A percentile compares a stretch with the other conserved stretches of the same genome.
These are phyloP conservation scores for Montipora sp. DNA, from an alignment of 64 coral and sea anemone genomes.

Conservation along the genomic window DNA sequence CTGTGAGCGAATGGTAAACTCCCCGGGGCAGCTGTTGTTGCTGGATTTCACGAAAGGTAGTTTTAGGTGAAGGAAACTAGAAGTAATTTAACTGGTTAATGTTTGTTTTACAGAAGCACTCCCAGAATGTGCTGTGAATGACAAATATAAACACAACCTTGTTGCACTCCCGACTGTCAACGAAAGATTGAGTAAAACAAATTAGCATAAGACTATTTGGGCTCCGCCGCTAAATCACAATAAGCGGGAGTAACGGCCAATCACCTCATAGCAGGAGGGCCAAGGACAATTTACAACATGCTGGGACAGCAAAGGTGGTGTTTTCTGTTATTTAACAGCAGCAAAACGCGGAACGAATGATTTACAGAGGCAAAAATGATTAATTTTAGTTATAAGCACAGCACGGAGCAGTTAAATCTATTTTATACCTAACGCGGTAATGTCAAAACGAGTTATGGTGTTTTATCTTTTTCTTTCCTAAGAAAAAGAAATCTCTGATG, in stretches of 20 bases:
- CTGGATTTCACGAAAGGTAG: neutral
- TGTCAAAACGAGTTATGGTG: neutral
- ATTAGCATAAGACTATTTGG: constrained; percentile 14
- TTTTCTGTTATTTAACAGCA: neutral
- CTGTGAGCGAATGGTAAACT: neutral
- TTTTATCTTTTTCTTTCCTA: neutral
- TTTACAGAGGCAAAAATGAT: constrained; percentile 4
- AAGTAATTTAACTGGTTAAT: neutral
- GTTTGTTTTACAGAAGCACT: neutral
- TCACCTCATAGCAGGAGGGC: neutral
- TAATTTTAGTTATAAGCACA: neutral
- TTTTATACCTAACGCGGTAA: neutral
- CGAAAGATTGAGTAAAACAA: neutral
- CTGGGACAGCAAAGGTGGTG: constrained; percentile 21
- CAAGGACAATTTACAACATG: constrained; percentile 23
- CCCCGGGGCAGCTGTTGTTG: neutral
- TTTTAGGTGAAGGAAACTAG: neutral
- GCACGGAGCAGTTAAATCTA: neutral
- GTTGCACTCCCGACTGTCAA: neutral
- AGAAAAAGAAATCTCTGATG: no score
- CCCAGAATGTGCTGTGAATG: neutral
- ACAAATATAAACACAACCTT: neutral
- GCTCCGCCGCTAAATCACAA: neutral
- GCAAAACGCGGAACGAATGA: constrained; percentile 4
- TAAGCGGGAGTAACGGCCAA: neutral